Percentiles rank a stretch among this genome's conserved stretches.
These are phyloP conservation scores for Drosophila ustulata DNA, from an alignment of 2,888 invertebrate species.

Conservation along the genomic window DNA sequence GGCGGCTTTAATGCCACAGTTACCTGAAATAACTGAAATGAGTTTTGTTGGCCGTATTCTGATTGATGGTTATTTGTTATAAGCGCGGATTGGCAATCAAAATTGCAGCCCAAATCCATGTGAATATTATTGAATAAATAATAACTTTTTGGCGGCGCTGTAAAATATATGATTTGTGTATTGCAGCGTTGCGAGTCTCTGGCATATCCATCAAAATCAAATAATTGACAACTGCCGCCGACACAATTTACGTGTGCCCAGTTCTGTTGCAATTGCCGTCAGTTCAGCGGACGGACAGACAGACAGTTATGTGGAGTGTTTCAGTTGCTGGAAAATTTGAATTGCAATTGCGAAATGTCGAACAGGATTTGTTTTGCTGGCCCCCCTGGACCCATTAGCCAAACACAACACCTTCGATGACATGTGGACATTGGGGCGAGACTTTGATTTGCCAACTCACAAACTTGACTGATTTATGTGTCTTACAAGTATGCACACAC, in stretches of 20 bases:
- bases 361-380: conserved; percentile 47
- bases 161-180: conserved; percentile 20
- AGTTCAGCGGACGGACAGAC: not conserved
- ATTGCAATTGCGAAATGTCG: conserved; percentile 49
- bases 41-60: not conserved
- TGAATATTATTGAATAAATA: conserved; percentile 8
- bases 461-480: conserved; percentile 68
- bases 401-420: conserved; percentile 70
- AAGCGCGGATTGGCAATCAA: conserved; percentile 1
- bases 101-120: not conserved
- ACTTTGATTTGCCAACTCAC: conserved; percentile 67
- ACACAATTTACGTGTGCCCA: conserved; percentile 22
- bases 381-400: conserved; percentile 59
- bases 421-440: conserved; percentile 40
- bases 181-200: conserved; percentile 1
- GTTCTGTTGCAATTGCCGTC: conserved; percentile 28
- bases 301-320: not conserved
- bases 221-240: conserved; percentile 43
- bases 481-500: conserved; percentile 21
- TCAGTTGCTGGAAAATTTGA: conserved; percentile 37
- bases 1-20: not conserved
- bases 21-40: conserved; percentile 10
- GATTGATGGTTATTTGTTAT: conserved; percentile 18
- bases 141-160: not conserved
- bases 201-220: conserved; percentile 65